phyloP scores from a whole-genome alignment of 2,888 invertebrate species.

The Megaustenia siamemsis region DNA sequence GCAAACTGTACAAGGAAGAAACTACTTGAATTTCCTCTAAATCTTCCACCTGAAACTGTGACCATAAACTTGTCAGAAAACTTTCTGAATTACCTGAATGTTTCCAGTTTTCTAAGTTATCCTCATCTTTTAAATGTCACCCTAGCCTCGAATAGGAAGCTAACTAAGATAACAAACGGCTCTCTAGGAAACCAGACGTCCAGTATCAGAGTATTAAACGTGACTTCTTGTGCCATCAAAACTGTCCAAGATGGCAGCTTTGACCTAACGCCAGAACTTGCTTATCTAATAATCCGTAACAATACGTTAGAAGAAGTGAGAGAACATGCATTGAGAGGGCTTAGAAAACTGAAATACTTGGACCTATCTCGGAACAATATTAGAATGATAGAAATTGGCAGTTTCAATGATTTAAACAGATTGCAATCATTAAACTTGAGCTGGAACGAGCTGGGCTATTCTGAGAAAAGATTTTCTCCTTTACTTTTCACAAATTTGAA shows the following conservation, averaged over 20 bases:
- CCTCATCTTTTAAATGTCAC: not conserved
- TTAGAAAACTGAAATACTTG: not conserved
- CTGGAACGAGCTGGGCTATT: not conserved
- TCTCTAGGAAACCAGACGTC: not conserved
- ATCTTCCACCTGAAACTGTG: not conserved
- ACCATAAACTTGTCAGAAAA: not conserved
- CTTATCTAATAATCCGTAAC: not conserved
- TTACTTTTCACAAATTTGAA: not conserved
- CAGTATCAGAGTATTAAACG: not conserved
- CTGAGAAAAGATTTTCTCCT: not conserved
- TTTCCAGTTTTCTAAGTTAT: not conserved
- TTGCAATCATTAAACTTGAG: slow-evolving; percentile 10
- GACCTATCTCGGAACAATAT: slow-evolving; percentile 6
- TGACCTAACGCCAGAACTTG: not conserved
- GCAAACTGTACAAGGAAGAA: slow-evolving; percentile 1
- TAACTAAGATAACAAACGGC: not conserved
- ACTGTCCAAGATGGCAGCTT: not conserved
- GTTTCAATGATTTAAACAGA: not conserved
- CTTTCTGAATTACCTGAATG: not conserved
- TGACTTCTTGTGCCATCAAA: not conserved
- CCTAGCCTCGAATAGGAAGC: not conserved
- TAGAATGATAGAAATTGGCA: not conserved
- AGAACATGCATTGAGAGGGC: not conserved
- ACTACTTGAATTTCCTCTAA: not conserved
- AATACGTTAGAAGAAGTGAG: not conserved